Evolutionary conservation across 2,113 vertebrate genomes (phyloP).

Genomic region (Megaleporinus macrocephalus): DNA sequence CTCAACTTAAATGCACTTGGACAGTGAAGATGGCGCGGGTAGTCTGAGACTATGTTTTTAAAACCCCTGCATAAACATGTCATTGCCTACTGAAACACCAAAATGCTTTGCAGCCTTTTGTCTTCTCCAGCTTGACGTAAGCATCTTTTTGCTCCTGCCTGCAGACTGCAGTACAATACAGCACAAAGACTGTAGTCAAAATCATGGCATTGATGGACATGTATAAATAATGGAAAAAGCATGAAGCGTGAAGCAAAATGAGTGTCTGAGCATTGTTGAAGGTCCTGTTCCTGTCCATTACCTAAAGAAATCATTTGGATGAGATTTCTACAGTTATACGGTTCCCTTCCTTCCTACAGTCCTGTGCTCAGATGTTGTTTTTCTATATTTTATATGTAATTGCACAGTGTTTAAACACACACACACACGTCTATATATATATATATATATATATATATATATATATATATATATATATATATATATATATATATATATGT

Average conservation of each 20-base stretch:
- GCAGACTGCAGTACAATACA: background rate
- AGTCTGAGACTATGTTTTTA: background rate
- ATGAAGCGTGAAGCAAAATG: background rate
- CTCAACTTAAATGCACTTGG: conserved; percentile 9
- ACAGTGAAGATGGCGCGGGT: background rate
- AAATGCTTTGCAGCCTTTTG: background rate
- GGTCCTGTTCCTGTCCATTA: background rate
- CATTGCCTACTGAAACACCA: background rate
- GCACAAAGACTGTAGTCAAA: background rate
- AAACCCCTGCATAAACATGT: background rate
- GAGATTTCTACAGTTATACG: too few species aligned
- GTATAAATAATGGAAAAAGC: too few species aligned
- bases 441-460: too few species aligned
- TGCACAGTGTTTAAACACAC: too few species aligned
- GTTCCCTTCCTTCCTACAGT: too few species aligned
- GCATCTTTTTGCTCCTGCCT: background rate
- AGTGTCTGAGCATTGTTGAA: background rate
- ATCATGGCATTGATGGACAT: background rate
- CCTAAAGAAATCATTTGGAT: too few species aligned
- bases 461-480: too few species aligned
- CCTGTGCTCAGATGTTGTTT: too few species aligned
- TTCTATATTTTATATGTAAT: too few species aligned
- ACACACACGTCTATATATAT: too few species aligned
- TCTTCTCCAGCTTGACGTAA: background rate
- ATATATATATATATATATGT: too few species aligned